Percentiles rank a stretch among this genome's conserved stretches.
Evolutionary conservation across 2,888 invertebrate genomes (phyloP).

Genomic region (Yponomeuta evonymella): DNA sequence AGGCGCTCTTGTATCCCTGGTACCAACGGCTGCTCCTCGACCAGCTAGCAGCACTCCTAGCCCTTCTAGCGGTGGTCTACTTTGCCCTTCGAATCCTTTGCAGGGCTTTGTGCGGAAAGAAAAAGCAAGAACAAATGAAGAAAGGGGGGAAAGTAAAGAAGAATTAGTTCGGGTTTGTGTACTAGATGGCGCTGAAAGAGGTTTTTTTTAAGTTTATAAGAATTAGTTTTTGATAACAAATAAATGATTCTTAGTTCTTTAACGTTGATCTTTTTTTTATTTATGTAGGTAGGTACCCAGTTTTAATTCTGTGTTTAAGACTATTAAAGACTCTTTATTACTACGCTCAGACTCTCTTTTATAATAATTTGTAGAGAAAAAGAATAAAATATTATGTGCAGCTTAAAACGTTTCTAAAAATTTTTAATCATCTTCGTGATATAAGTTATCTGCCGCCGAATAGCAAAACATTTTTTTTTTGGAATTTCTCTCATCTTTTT

Average conservation of each 20-base stretch:
- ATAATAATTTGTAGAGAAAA: no score
- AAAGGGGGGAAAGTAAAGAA: slow-evolving; percentile 5
- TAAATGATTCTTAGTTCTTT: no score
- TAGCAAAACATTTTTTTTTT: background rate
- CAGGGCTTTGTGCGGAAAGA: background rate
- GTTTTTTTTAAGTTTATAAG: background rate
- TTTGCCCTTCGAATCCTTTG: background rate
- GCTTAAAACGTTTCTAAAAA: no score
- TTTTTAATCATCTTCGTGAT: no score
- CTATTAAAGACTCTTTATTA: no score
- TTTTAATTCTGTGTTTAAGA: no score
- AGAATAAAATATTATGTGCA: background rate
- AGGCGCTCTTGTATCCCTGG: slow-evolving; percentile 38
- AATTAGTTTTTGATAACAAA: no score
- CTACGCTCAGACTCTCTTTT: no score
- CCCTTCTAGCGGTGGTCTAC: background rate
- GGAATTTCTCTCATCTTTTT: no score
- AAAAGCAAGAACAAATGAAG: background rate
- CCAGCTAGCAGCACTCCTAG: slow-evolving; percentile 29
- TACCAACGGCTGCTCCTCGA: slow-evolving; percentile 47
- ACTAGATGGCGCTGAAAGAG: background rate
- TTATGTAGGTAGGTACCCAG: no score
- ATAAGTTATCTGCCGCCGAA: no score
- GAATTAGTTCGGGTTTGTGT: background rate
- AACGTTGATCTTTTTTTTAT: no score